Percentiles rank a stretch among this genome's conserved stretches.
Conservation (phyloP, 2,797 vertebrate genomes). For the Eidolon dupreanum region DNA sequence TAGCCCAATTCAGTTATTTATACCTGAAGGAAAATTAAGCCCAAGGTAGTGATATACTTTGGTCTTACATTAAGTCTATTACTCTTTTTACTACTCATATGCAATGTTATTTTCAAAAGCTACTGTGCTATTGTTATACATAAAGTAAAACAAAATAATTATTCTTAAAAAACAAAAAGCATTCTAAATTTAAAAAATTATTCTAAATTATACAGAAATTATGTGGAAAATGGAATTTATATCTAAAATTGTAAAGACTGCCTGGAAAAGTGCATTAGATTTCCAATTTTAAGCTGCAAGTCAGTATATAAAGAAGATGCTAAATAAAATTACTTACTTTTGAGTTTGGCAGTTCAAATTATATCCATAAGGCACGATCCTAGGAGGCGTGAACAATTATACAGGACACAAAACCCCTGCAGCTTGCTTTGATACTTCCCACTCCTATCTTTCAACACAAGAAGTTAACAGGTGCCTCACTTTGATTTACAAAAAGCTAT, state of each 20-base stretch:
- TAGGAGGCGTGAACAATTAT: not conserved
- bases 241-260: not conserved
- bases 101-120: not conserved
- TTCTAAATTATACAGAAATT: slow-evolving; percentile 1
- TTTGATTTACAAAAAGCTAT: slow-evolving; percentile 17
- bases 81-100: not conserved
- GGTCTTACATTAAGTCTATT: not conserved
- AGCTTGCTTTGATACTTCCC: not conserved
- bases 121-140: not conserved
- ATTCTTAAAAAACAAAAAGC: not conserved
- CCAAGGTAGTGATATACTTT: not conserved
- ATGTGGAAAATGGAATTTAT: not conserved
- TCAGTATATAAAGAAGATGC: slow-evolving; percentile 21
- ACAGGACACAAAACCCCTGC: not conserved
- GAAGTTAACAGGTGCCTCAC: not conserved
- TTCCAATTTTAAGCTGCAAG: slow-evolving; percentile 21
- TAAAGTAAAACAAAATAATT: not conserved
- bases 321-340: slow-evolving; percentile 49
- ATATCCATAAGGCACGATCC: not conserved
- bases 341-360: slow-evolving; percentile 30
- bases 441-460: not conserved
- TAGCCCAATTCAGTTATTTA: not conserved
- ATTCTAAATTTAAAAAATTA: not conserved
- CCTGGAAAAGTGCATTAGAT: not conserved
- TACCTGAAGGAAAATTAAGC: not conserved